These are phyloP conservation scores for Ophiodon elongatus DNA, from an alignment of 2,113 vertebrate genomes.

Conservation along the genomic window DNA sequence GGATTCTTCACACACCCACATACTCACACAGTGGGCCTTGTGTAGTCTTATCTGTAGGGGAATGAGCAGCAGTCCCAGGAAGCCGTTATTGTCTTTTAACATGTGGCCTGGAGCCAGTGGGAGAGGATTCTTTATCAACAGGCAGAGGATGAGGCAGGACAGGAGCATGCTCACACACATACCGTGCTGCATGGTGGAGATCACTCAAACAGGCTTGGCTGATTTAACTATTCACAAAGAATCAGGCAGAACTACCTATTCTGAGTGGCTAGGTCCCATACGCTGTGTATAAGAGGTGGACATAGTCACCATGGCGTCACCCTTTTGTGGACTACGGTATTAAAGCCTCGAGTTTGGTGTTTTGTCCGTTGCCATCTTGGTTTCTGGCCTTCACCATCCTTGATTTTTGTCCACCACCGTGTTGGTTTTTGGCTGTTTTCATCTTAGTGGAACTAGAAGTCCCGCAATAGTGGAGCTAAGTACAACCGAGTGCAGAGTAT, in stretches of 20 bases:
- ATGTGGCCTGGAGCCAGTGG: constrained; percentile 68
- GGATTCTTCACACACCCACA: constrained; percentile 10
- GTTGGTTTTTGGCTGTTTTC: neutral
- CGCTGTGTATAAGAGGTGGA: neutral
- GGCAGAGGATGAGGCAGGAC: neutral
- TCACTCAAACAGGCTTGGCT: neutral
- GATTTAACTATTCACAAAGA: neutral
- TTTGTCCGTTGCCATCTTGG: too few species aligned
- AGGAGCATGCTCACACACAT: neutral
- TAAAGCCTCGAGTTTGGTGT: too few species aligned
- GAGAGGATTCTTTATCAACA: constrained; percentile 26
- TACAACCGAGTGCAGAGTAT: neutral
- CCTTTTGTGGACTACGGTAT: neutral
- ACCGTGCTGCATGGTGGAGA: neutral
- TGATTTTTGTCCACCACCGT: neutral
- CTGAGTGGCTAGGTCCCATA: too few species aligned
- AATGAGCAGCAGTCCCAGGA: constrained; percentile 68
- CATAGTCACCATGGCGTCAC: neutral
- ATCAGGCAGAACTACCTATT: neutral
- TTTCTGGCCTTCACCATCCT: neutral
- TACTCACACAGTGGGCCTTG: neutral
- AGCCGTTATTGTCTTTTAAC: constrained; percentile 73
- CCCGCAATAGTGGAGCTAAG: too few species aligned
- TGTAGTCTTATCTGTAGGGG: constrained; percentile 61
- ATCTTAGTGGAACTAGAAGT: neutral